A percentile compares a stretch with the other conserved stretches of the same genome.
These are phyloP conservation scores for Stenchaetothrips biformis DNA, from an alignment of 2,888 invertebrate species.

Conservation along the genomic window DNA sequence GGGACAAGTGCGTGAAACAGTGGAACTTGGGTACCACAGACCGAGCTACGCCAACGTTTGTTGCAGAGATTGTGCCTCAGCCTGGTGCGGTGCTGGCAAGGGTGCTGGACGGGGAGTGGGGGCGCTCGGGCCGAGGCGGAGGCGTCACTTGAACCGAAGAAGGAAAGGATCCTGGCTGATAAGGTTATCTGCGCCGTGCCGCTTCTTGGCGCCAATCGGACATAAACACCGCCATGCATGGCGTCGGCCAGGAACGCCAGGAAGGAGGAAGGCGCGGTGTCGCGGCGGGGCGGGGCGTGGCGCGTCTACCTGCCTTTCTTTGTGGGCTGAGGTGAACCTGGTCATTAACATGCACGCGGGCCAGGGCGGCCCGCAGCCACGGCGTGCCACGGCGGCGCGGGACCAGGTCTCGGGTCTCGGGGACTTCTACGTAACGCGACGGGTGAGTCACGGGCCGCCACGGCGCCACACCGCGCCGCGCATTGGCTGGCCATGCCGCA, in stretches of 20 bases:
- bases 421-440: too few species aligned
- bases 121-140: background rate
- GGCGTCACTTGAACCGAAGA: background rate
- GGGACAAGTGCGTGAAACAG: background rate
- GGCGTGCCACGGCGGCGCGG: too few species aligned
- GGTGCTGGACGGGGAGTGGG: background rate
- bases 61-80: background rate
- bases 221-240: background rate
- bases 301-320: background rate
- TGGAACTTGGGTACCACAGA: background rate
- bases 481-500: too few species aligned
- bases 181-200: background rate
- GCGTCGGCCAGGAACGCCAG: background rate
- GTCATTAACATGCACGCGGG: conserved; percentile 7
- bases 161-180: background rate
- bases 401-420: too few species aligned
- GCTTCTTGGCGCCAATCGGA: background rate
- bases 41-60: too few species aligned
- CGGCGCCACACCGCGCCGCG: background rate
- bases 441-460: too few species aligned
- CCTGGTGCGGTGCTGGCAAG: background rate
- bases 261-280: background rate
- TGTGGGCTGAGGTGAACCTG: conserved; percentile 8
- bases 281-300: background rate
- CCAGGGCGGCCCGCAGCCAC: too few species aligned